These are phyloP conservation scores for Caenorhabditis sinica DNA, from an alignment of 2,888 invertebrate species.

Conservation along the genomic window DNA sequence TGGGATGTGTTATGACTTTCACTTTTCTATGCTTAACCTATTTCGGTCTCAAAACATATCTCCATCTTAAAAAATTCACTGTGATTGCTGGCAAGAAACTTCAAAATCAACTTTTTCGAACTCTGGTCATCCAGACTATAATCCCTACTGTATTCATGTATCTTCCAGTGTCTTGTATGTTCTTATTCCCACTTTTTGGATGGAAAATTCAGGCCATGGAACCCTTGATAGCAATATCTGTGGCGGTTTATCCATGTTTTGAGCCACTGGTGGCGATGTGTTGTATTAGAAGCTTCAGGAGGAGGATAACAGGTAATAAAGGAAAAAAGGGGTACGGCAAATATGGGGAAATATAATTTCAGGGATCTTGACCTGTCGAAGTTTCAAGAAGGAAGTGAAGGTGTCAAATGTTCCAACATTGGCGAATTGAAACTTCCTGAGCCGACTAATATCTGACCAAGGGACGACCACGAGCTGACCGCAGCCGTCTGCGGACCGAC, in stretches of 20 bases:
- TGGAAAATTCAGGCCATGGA: background rate
- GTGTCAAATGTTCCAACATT: too few species aligned
- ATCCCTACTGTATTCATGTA: constrained; percentile 38
- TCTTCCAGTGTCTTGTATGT: constrained; percentile 27
- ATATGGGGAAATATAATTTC: too few species aligned
- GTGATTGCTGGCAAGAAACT: background rate
- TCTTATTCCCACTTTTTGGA: constrained; percentile 24
- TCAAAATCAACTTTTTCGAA: constrained; percentile 42
- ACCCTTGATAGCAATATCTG: background rate
- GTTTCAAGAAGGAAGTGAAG: too few species aligned
- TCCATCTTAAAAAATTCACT: too few species aligned
- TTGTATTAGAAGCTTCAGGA: constrained; percentile 20
- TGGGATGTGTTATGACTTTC: constrained; percentile 2
- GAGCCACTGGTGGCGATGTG: constrained; percentile 34
- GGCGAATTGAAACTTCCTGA: too few species aligned
- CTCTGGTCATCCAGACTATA: constrained; percentile 29
- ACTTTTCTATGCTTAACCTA: too few species aligned
- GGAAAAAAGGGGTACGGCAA: too few species aligned
- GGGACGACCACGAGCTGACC: too few species aligned
- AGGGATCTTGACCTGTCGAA: too few species aligned
- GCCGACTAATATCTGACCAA: too few species aligned
- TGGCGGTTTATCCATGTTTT: constrained; percentile 34
- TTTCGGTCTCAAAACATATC: too few species aligned
- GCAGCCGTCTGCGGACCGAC: too few species aligned
- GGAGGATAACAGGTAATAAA: constrained; percentile 17